These are phyloP conservation scores for Apogon talboti DNA, from an alignment of 2,797 vertebrate genomes.

Conservation along the genomic window DNA sequence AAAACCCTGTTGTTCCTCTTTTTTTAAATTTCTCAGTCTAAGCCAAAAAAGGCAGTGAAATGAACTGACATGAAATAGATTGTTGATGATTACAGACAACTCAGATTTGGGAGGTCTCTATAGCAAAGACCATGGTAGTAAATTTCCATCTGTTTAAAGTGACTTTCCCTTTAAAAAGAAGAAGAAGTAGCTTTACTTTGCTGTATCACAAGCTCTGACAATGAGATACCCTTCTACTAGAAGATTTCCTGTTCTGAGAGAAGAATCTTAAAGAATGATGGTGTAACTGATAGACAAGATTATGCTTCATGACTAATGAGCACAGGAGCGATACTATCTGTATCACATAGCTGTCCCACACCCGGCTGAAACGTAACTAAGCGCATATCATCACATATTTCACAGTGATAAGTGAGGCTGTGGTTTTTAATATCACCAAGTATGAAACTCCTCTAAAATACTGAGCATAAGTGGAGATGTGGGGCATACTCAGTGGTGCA, in stretches of 20 bases:
- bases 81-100: too few species aligned
- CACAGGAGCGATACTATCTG: constrained; percentile 11
- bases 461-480: neutral
- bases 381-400: constrained; percentile 6
- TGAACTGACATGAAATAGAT: neutral
- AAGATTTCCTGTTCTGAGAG: neutral
- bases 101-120: neutral
- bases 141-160: too few species aligned
- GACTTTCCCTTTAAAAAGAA: too few species aligned
- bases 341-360: neutral
- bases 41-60: neutral
- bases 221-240: neutral
- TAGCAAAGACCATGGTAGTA: neutral
- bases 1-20: too few species aligned
- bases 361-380: neutral
- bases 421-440: constrained; percentile 33
- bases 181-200: neutral
- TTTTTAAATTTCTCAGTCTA: too few species aligned
- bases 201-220: neutral
- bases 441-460: constrained; percentile 33
- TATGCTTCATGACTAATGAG: constrained; percentile 2
- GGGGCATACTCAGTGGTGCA: neutral
- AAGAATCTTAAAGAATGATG: neutral
- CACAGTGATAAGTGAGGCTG: constrained; percentile 4
- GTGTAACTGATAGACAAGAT: neutral